Conservation (phyloP, 2,113 vertebrate species). For the Caracal caracal region DNA sequence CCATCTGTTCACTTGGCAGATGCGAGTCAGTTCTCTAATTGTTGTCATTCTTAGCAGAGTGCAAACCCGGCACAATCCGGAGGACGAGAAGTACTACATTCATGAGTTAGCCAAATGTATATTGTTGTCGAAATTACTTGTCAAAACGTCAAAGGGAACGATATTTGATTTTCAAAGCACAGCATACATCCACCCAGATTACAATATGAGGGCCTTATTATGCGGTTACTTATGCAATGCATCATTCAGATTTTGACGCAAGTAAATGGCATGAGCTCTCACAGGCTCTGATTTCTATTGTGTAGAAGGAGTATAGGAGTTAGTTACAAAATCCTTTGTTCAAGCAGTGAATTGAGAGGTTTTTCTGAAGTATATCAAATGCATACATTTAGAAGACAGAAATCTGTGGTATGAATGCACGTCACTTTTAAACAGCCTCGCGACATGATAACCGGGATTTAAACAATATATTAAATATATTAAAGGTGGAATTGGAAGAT, state of each 20-base stretch:
- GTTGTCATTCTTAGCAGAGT: slow-evolving; percentile 85
- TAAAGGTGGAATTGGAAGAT: neutral
- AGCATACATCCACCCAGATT: slow-evolving; percentile 75
- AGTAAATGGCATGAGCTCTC: slow-evolving; percentile 58
- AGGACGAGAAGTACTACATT: slow-evolving; percentile 75
- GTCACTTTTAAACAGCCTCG: neutral
- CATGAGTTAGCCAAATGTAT: slow-evolving; percentile 82
- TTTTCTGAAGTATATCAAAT: slow-evolving; percentile 35
- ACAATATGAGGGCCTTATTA: slow-evolving; percentile 73
- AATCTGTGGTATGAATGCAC: neutral
- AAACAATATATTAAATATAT: neutral
- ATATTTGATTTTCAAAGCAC: slow-evolving; percentile 85
- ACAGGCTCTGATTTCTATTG: slow-evolving; percentile 67
- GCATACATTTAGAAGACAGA: slow-evolving; percentile 35
- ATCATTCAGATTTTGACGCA: slow-evolving; percentile 64
- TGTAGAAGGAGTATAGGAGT: slow-evolving; percentile 58
- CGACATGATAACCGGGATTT: neutral
- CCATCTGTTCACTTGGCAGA: slow-evolving; percentile 87
- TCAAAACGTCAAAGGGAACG: slow-evolving; percentile 84
- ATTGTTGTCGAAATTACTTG: slow-evolving; percentile 84
- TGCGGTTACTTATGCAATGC: slow-evolving; percentile 60
- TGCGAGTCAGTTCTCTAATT: slow-evolving; percentile 81
- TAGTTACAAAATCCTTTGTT: slow-evolving; percentile 74
- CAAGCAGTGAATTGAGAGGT: neutral
- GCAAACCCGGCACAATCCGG: slow-evolving; percentile 80